These are phyloP conservation scores for Agrypnus murinus DNA, from an alignment of 2,888 invertebrate species.

Conservation along the genomic window DNA sequence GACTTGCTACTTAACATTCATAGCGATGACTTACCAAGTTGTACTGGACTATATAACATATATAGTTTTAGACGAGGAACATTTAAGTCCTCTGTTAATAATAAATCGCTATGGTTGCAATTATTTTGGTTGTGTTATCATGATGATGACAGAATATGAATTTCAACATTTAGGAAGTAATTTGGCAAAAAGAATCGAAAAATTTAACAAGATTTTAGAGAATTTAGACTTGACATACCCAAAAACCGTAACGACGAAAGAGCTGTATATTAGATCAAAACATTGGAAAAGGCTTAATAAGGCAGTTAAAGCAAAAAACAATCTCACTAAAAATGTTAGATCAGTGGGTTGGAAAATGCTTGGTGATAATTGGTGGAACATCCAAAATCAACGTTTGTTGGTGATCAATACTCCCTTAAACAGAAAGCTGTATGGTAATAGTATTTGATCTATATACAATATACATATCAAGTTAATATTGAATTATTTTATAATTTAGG, in stretches of 20 bases:
- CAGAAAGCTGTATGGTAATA: too few species aligned
- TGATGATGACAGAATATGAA: conserved; percentile 6
- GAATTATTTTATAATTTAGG: background rate
- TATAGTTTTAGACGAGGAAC: background rate
- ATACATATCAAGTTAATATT: too few species aligned
- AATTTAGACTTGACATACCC: background rate
- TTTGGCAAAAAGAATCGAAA: background rate
- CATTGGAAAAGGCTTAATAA: background rate
- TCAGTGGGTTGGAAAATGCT: background rate
- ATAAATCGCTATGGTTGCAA: background rate
- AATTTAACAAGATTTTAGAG: background rate
- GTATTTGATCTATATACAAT: too few species aligned
- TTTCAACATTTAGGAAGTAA: conserved; percentile 3
- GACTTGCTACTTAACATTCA: background rate
- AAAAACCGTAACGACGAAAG: too few species aligned
- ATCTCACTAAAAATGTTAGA: too few species aligned
- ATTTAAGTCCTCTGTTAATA: background rate
- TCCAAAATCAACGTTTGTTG: background rate
- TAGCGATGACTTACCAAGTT: background rate
- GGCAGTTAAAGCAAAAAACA: background rate
- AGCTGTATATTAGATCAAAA: too few species aligned
- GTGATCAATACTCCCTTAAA: too few species aligned
- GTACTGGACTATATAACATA: background rate
- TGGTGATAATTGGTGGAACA: background rate
- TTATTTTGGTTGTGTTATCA: background rate